Conservation (phyloP, 2,113 vertebrate genomes). For the Chaetorhynchus papuensis region DNA sequence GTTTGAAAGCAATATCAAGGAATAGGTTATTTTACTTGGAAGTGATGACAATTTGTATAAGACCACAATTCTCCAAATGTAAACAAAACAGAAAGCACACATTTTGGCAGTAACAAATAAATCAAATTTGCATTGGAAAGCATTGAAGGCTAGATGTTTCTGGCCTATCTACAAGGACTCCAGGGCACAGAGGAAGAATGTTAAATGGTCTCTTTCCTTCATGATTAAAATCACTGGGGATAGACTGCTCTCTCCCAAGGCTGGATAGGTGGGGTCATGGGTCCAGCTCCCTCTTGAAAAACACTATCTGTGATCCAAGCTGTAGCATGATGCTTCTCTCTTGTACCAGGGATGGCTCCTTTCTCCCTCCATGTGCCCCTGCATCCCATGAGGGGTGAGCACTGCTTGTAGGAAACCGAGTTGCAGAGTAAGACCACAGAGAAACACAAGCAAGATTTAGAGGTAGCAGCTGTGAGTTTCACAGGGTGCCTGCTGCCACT, state of each 20-base stretch:
- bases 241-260: neutral
- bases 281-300: neutral
- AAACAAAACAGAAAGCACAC: neutral
- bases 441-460: neutral
- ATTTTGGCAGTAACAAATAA: constrained; percentile 2
- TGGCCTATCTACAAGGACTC: neutral
- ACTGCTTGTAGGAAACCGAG: neutral
- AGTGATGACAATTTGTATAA: neutral
- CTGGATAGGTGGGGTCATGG: neutral
- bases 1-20: constrained; percentile 11
- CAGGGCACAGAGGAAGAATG: neutral
- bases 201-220: neutral
- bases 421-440: neutral
- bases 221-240: neutral
- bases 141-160: neutral
- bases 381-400: neutral
- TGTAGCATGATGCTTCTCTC: neutral
- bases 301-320: neutral
- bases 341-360: fast-evolving
- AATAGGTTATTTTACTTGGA: constrained; percentile 30
- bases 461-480: neutral
- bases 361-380: neutral
- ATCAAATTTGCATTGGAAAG: neutral
- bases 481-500: neutral
- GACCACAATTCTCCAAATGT: neutral